phyloP scores from a whole-genome alignment of 2,113 vertebrate species.

The Erinaceus europaeus region DNA sequence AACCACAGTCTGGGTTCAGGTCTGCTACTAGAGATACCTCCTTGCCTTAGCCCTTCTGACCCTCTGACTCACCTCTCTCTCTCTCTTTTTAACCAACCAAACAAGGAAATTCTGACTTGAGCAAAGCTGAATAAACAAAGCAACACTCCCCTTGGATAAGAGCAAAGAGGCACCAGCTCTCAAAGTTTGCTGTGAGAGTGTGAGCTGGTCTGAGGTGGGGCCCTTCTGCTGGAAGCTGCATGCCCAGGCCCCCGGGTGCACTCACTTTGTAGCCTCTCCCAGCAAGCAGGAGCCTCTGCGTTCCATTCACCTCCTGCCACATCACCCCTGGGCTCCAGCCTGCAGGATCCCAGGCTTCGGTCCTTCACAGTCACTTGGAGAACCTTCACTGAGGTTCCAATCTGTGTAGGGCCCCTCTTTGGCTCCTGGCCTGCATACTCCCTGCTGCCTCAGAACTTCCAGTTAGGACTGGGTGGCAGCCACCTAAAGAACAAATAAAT shows the following conservation, averaged over 20 bases:
- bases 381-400: too few species aligned
- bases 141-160: neutral
- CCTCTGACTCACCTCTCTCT: neutral
- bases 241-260: rapidly evolving
- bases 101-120: neutral
- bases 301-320: rapidly evolving
- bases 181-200: neutral
- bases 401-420: too few species aligned
- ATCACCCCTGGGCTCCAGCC: neutral
- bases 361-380: too few species aligned
- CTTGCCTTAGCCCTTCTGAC: neutral
- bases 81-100: neutral
- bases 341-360: rapidly evolving
- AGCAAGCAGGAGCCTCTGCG: neutral
- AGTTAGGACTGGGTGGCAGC: too few species aligned
- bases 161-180: neutral
- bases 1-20: neutral
- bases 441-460: too few species aligned
- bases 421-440: too few species aligned
- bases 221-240: too few species aligned
- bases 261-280: too few species aligned
- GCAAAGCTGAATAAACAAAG: constrained; percentile 16
- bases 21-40: rapidly evolving
- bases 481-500: too few species aligned
- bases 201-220: neutral